A percentile compares a stretch with the other conserved stretches of the same genome.
phyloP scores from a whole-genome alignment of 35 echinoderm and acorn worm genomes.

The Heliocidaris erythrogramma region DNA sequence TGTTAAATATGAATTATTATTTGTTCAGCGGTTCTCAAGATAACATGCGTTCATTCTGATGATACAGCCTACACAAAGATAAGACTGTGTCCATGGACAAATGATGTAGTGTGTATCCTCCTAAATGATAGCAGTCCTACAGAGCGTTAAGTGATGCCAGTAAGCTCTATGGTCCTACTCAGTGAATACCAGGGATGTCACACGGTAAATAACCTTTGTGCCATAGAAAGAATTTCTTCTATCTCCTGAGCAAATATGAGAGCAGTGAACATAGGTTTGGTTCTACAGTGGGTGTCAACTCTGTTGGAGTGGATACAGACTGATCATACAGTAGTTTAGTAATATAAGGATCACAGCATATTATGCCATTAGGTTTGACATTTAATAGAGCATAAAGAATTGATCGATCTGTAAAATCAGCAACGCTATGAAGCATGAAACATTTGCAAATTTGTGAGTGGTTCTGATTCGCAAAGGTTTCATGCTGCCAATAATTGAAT shows the following conservation, averaged over 20 bases:
- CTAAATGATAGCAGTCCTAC: neutral
- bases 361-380: too few species aligned
- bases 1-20: too few species aligned
- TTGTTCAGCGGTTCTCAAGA: too few species aligned
- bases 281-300: neutral
- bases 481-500: too few species aligned
- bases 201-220: conserved; percentile 22
- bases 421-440: too few species aligned
- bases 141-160: neutral
- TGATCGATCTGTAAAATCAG: too few species aligned
- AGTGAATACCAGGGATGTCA: conserved; percentile 39
- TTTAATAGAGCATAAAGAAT: too few species aligned
- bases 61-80: neutral
- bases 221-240: neutral
- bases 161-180: too few species aligned
- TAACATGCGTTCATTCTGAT: too few species aligned
- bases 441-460: too few species aligned
- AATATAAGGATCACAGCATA: too few species aligned
- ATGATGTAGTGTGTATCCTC: neutral
- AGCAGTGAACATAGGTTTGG: neutral
- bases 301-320: neutral
- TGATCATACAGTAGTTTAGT: neutral
- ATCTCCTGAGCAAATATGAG: conserved; percentile 20
- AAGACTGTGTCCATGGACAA: neutral
- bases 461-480: too few species aligned